These are phyloP conservation scores for Dendrolimus kikuchii DNA, from an alignment of 1,140 invertebrate genomes.

Conservation along the genomic window DNA sequence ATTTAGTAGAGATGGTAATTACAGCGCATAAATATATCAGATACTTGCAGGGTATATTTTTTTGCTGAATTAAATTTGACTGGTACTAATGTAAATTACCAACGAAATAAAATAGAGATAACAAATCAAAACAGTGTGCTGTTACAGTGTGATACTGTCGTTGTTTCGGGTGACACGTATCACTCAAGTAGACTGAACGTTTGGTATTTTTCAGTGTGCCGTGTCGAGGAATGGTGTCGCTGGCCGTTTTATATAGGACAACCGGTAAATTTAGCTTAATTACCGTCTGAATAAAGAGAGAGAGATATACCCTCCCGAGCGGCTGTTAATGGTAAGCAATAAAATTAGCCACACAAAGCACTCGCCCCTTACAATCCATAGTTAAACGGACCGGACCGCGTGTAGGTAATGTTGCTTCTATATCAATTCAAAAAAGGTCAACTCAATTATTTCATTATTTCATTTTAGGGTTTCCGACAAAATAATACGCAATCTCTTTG, in stretches of 20 bases:
- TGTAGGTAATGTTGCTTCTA: no score
- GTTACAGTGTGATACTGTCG: no score
- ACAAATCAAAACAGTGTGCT: slow-evolving; percentile 5
- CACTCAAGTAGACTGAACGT: slow-evolving; percentile 3
- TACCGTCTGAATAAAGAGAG: slow-evolving; percentile 23
- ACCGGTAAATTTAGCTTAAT: slow-evolving; percentile 33
- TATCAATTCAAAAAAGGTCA: no score
- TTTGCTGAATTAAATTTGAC: slow-evolving; percentile 13
- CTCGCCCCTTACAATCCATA: neutral
- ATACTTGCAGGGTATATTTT: slow-evolving; percentile 5
- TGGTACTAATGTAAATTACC: slow-evolving; percentile 8
- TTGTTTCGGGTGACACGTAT: no score
- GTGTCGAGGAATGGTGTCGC: slow-evolving; percentile 3
- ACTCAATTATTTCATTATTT: no score
- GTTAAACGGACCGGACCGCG: no score
- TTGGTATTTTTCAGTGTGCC: slow-evolving; percentile 15
- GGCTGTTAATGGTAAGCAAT: slow-evolving; percentile 8
- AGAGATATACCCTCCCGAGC: slow-evolving; percentile 4
- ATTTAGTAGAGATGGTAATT: slow-evolving; percentile 20
- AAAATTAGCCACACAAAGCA: slow-evolving; percentile 9
- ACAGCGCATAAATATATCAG: slow-evolving; percentile 16
- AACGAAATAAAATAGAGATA: slow-evolving; percentile 5
- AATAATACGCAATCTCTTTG: no score
- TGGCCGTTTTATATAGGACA: slow-evolving; percentile 21
- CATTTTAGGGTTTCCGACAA: no score